These are phyloP conservation scores for Meda fulgida DNA, from an alignment of 2,797 vertebrate species.

Conservation along the genomic window DNA sequence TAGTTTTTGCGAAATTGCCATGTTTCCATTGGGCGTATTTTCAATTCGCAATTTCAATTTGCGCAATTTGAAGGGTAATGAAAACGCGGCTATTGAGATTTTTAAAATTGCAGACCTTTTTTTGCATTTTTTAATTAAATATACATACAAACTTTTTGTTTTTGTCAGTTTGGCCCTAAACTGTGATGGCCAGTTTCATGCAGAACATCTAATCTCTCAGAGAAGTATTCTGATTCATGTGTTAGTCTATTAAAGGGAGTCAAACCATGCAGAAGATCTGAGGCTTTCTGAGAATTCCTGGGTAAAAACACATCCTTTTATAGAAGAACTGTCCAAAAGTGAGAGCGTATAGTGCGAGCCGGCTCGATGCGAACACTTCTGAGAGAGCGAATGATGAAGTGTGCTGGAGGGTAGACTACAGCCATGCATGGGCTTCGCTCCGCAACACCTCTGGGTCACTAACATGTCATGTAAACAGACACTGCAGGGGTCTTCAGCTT, in stretches of 20 bases:
- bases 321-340: neutral
- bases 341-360: neutral
- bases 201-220: slow-evolving; percentile 7
- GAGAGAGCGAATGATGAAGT: neutral
- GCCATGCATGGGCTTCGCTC: slow-evolving; percentile 47
- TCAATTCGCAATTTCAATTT: no score
- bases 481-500: neutral
- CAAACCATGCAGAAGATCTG: slow-evolving; percentile 29
- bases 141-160: neutral
- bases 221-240: neutral
- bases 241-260: neutral
- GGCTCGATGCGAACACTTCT: neutral
- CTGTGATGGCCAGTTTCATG: neutral
- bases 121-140: no score
- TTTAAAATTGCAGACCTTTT: no score
- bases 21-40: no score
- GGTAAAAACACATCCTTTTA: slow-evolving; percentile 26
- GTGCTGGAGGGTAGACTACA: slow-evolving; percentile 17
- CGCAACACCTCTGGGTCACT: slow-evolving; percentile 42
- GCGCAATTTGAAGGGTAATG: no score
- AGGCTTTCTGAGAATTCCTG: slow-evolving; percentile 11
- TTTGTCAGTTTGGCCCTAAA: neutral
- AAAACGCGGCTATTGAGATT: no score
- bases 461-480: neutral
- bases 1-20: no score